Evolutionary conservation across 2,113 vertebrate genomes (phyloP), one percentile per base, ranked within the genome.

Genomic region (Cyphomyrus plagiostoma): DNA sequence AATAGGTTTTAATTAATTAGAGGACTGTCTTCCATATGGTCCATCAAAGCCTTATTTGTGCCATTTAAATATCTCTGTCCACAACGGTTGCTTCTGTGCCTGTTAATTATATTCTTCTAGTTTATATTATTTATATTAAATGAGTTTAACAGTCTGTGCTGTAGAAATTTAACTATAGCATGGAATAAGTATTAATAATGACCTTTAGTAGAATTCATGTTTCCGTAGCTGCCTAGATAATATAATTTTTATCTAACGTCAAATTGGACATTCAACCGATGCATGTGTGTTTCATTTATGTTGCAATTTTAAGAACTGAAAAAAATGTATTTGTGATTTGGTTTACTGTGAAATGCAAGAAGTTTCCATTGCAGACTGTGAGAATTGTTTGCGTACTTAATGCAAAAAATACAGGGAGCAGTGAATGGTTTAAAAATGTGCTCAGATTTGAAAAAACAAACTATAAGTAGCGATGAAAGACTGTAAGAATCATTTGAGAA

Each of bases 21-120:
- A 30, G n/a, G 62, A 30, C 30, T 30, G n/a, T 70, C 62, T 70
- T 26, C 62, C 62, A 70, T 70, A 30, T 70, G 48, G 70, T 58
- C 42, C 26, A 50, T 90, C 82, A 84, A 45, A 90, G 87, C 80
- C 74, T 77, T 88, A 26, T 35, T 87, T 53, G 39, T 15, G 11
- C 4, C 26, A 49, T 90, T 90, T 88, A 52, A 35, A 70, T 89
- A 85, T 89, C 58, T 46, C 56, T 23, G 50, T 84, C 77, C 21
- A 46, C 23, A 89, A 23, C 3, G 39, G 39, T 66, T 13, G 23
- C 46, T 84, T 42, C 39, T 45, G 89, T 50, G 50, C 74, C 74
- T 80, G 35, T 42, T 23, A 13, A 30, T 23, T 58, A 8, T 19
- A 74, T 77, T 50, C 8, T 77, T 46, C 30, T 30, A 48, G 17